Evolutionary conservation across 2,888 invertebrate species (phyloP).

Genomic region (Agrenia bidenticulata): DNA sequence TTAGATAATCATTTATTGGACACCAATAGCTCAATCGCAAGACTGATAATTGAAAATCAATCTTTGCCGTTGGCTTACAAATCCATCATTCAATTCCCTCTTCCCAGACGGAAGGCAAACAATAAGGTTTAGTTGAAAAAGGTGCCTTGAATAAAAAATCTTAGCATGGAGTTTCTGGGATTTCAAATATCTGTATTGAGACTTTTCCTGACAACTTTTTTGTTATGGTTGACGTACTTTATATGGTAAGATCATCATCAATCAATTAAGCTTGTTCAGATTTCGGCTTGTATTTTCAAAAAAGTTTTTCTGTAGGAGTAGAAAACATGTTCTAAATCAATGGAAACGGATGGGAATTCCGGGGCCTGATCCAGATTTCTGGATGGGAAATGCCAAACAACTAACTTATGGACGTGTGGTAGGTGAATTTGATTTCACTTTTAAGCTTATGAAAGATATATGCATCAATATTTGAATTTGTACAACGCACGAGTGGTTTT

Average conservation of each 20-base stretch:
- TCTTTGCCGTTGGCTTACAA: no score
- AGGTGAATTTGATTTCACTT: no score
- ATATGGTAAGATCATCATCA: slow-evolving; percentile 46
- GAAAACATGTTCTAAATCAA: slow-evolving; percentile 46
- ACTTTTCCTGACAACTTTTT: slow-evolving; percentile 28
- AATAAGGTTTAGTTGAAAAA: no score
- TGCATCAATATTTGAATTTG: no score
- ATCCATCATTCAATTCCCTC: no score
- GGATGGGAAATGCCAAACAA: slow-evolving; percentile 51
- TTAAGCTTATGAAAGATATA: no score
- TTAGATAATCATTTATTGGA: no score
- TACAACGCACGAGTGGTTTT: no score
- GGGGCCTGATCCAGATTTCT: slow-evolving; percentile 51
- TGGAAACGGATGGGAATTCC: slow-evolving; percentile 51
- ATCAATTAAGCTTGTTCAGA: background rate
- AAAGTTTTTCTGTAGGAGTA: slow-evolving; percentile 38
- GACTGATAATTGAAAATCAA: no score
- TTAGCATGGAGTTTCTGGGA: slow-evolving; percentile 33
- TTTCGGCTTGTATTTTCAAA: background rate
- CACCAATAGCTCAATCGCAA: no score
- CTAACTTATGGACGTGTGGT: slow-evolving; percentile 50
- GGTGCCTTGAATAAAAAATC: background rate
- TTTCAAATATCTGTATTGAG: slow-evolving; percentile 22
- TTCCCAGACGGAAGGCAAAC: no score
- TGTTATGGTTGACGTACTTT: slow-evolving; percentile 41